Percentiles rank a stretch among this genome's conserved stretches.
These are phyloP conservation scores for Tipula lateralis DNA, from an alignment of 2,888 invertebrate species.

Conservation along the genomic window DNA sequence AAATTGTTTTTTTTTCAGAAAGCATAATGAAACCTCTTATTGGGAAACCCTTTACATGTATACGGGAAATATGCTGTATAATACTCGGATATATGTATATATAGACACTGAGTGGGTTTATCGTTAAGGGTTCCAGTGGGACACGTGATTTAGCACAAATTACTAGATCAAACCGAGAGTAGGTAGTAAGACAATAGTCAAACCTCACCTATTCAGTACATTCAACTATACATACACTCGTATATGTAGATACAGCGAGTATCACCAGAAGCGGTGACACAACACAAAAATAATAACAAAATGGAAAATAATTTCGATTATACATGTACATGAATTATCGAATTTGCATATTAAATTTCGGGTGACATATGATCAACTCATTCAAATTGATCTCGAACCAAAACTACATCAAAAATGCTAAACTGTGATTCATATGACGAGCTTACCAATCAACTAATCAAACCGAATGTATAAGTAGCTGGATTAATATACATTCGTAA, in stretches of 20 bases:
- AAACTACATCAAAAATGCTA: background rate
- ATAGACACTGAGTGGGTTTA: background rate
- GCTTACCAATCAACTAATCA: background rate
- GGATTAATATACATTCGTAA: no score
- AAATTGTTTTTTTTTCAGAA: no score
- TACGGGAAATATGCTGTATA: background rate
- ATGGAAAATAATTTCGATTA: background rate
- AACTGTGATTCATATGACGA: background rate
- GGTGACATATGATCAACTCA: background rate
- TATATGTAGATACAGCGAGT: background rate
- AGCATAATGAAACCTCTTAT: no score
- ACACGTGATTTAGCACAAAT: background rate
- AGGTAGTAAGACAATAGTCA: background rate
- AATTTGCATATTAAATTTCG: background rate
- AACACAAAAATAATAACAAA: background rate
- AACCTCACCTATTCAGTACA: background rate
- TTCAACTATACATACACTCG: background rate
- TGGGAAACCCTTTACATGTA: no score
- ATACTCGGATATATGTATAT: background rate
- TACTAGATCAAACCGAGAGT: background rate
- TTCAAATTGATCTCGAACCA: background rate
- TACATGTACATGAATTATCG: background rate
- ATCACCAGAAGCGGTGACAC: background rate
- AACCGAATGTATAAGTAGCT: background rate
- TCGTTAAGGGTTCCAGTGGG: background rate